Conservation (phyloP, 2,797 vertebrate genomes). For the Microcaecilia unicolor region DNA sequence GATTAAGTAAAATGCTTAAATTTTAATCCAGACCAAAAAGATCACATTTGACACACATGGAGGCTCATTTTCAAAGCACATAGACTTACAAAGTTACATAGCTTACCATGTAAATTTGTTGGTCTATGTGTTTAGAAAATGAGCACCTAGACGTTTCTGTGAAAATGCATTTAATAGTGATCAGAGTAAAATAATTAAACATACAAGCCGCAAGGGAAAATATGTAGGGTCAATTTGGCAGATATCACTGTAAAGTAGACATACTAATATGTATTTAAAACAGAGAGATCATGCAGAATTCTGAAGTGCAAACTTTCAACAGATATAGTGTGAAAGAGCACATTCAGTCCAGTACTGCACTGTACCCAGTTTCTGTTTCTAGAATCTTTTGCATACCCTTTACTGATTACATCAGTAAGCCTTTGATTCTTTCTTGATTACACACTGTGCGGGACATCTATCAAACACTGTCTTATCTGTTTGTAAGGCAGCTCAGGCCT, state of each 20-base stretch:
- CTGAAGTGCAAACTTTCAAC: background rate
- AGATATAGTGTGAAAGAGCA: conserved; percentile 40
- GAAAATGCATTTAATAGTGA: conserved; percentile 48
- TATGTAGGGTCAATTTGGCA: no score
- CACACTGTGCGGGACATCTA: conserved; percentile 58
- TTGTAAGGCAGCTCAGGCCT: conserved; percentile 67
- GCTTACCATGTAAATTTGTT: no score
- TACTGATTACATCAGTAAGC: conserved; percentile 46
- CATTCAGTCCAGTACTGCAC: conserved; percentile 42
- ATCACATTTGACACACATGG: conserved; percentile 47
- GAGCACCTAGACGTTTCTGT: conserved; percentile 39
- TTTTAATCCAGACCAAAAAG: conserved; percentile 49
- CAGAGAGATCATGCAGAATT: no score
- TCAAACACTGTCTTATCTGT: conserved; percentile 70
- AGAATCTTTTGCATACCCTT: conserved; percentile 51
- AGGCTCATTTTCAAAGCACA: no score
- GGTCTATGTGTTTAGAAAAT: no score
- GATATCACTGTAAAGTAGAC: no score
- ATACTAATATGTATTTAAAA: no score
- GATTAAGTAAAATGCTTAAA: conserved; percentile 45
- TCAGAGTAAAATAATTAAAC: conserved; percentile 46
- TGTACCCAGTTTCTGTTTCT: conserved; percentile 42
- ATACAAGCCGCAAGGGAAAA: conserved; percentile 29
- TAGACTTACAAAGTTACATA: no score
- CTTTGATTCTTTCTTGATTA: conserved; percentile 60